A percentile compares a stretch with the other conserved stretches of the same genome.
Evolutionary conservation across 2,113 vertebrate species (phyloP).

Genomic region (Epinephelus moara): DNA sequence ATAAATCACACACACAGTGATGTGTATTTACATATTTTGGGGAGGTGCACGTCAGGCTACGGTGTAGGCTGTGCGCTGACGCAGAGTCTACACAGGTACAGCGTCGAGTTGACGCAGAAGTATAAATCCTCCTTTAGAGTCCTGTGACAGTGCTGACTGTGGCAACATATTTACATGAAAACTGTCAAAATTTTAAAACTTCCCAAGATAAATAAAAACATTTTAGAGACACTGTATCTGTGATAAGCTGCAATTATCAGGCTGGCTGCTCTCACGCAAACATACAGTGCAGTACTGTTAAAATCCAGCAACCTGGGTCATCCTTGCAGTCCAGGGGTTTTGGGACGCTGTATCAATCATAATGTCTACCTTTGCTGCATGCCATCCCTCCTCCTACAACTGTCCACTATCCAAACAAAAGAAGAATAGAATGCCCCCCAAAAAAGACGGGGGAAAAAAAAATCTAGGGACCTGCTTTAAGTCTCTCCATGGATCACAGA

Average conservation of each 20-base stretch:
- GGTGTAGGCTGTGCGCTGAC: too few species aligned
- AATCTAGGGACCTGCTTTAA: background rate
- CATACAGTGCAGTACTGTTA: background rate
- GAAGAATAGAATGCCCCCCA: background rate
- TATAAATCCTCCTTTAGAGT: too few species aligned
- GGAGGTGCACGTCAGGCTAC: too few species aligned
- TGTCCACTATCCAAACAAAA: background rate
- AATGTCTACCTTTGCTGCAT: background rate
- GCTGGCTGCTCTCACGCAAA: background rate
- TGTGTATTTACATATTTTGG: too few species aligned
- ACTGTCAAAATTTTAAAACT: background rate
- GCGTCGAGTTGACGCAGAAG: too few species aligned
- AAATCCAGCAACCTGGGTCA: background rate
- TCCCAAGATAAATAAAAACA: background rate
- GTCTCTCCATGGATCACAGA: background rate
- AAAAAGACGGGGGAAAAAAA: background rate
- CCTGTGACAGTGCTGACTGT: background rate
- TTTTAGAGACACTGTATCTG: background rate
- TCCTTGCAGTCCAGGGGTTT: too few species aligned
- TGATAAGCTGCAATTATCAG: background rate
- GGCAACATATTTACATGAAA: background rate
- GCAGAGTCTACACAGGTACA: too few species aligned
- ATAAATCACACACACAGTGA: too few species aligned
- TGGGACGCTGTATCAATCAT: background rate
- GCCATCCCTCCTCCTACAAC: background rate